A percentile compares a stretch with the other conserved stretches of the same genome.
These are phyloP conservation scores for Vanessa cardui DNA, from an alignment of 2,888 invertebrate genomes.

Conservation along the genomic window DNA sequence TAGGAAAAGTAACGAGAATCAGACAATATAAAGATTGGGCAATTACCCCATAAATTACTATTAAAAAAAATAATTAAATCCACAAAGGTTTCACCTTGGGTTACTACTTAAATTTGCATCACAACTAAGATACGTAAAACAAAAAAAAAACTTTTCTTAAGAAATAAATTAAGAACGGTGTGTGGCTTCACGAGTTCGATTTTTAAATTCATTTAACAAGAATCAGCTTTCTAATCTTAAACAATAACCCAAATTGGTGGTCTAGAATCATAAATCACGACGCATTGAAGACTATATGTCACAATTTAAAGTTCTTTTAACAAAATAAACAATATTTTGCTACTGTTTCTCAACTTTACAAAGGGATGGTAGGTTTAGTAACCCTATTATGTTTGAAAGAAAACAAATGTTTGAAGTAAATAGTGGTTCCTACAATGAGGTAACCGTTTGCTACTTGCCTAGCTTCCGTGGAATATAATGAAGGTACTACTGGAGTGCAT, in stretches of 20 bases:
- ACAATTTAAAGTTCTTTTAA: conserved; percentile 70
- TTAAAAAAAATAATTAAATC: too few species aligned
- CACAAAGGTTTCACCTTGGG: neutral
- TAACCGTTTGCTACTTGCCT: conserved; percentile 55
- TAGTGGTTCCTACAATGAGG: conserved; percentile 56
- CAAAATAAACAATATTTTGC: conserved; percentile 80
- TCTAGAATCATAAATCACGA: conserved; percentile 71
- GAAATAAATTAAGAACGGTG: conserved; percentile 58
- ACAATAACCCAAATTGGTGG: conserved; percentile 71
- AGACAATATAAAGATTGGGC: too few species aligned
- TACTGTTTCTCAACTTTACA: conserved; percentile 68
- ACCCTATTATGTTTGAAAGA: conserved; percentile 73
- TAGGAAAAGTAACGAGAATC: too few species aligned
- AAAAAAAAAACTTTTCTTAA: neutral
- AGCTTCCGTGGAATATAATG: conserved; percentile 71
- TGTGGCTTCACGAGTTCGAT: conserved; percentile 53
- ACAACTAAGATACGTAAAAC: neutral
- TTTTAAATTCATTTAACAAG: conserved; percentile 45
- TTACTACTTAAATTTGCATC: neutral
- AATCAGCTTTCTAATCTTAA: conserved; percentile 62
- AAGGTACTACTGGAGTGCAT: conserved; percentile 63
- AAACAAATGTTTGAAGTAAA: conserved; percentile 69
- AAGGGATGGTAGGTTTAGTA: conserved; percentile 60
- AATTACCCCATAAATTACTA: too few species aligned
- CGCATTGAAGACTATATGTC: conserved; percentile 68